Percentiles rank a stretch among this genome's conserved stretches.
Evolutionary conservation across 2,113 vertebrate species (phyloP).

Genomic region (Eulemur rufifrons): DNA sequence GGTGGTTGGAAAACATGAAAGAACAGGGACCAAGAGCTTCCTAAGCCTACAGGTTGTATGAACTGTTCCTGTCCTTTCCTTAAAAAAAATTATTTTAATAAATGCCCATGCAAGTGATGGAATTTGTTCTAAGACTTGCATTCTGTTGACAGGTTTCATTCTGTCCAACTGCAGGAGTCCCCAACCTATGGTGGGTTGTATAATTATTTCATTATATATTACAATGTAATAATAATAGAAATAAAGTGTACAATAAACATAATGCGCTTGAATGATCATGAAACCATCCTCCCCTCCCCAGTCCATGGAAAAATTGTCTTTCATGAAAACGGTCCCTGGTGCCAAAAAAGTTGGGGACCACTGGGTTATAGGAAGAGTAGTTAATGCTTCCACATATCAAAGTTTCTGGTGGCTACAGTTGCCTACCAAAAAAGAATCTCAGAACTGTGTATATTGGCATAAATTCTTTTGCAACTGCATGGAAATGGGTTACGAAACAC

Average conservation of each 20-base stretch:
- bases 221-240: too few species aligned
- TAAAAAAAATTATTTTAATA: background rate
- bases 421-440: slow-evolving; percentile 12
- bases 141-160: slow-evolving; percentile 2
- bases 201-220: too few species aligned
- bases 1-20: background rate
- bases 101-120: background rate
- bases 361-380: background rate
- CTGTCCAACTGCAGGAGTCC: too few species aligned
- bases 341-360: too few species aligned
- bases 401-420: background rate
- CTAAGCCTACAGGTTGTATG: background rate
- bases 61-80: background rate
- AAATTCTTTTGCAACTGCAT: slow-evolving; percentile 21
- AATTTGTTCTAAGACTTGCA: slow-evolving; percentile 1
- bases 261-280: too few species aligned
- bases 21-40: background rate
- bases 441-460: background rate
- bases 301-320: too few species aligned
- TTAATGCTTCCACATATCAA: background rate
- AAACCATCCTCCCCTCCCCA: too few species aligned
- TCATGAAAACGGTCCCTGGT: too few species aligned
- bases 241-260: too few species aligned
- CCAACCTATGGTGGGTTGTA: too few species aligned
- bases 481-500: background rate